Conservation (phyloP, 2,113 vertebrate genomes). For the Pseudonaja textilis region DNA sequence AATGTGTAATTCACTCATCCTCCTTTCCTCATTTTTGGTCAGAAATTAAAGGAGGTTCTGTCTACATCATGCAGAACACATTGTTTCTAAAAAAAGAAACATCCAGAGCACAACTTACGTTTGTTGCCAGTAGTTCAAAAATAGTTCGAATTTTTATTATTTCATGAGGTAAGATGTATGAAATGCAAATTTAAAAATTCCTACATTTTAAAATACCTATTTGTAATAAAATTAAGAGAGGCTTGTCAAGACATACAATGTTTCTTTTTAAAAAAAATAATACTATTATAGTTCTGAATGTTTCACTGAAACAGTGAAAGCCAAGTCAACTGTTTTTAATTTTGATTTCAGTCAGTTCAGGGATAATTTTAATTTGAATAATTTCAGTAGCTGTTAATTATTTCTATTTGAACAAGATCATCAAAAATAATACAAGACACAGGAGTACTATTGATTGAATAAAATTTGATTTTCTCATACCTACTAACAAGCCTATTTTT, state of each 20-base stretch:
- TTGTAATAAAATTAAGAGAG: constrained; percentile 17
- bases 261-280: constrained; percentile 27
- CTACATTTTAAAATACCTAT: not conserved
- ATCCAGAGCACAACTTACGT: constrained; percentile 1
- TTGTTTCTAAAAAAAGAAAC: constrained; percentile 46
- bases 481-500: not conserved
- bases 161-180: constrained; percentile 29
- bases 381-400: not conserved
- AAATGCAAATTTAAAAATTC: constrained; percentile 21
- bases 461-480: not conserved
- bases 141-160: constrained; percentile 46
- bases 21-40: constrained; percentile 48
- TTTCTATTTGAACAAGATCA: not conserved
- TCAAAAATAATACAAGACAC: not conserved
- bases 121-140: constrained; percentile 54
- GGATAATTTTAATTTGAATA: not conserved
- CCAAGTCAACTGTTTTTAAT: constrained; percentile 14
- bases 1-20: not conserved
- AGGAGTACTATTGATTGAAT: not conserved
- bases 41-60: constrained; percentile 46
- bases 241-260: constrained; percentile 18
- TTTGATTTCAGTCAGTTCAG: not conserved
- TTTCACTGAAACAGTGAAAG: constrained; percentile 20
- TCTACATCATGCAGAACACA: constrained; percentile 42
- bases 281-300: not conserved